These are phyloP conservation scores for Aratinga solstitialis DNA, from an alignment of 2,797 vertebrate species.

Conservation along the genomic window DNA sequence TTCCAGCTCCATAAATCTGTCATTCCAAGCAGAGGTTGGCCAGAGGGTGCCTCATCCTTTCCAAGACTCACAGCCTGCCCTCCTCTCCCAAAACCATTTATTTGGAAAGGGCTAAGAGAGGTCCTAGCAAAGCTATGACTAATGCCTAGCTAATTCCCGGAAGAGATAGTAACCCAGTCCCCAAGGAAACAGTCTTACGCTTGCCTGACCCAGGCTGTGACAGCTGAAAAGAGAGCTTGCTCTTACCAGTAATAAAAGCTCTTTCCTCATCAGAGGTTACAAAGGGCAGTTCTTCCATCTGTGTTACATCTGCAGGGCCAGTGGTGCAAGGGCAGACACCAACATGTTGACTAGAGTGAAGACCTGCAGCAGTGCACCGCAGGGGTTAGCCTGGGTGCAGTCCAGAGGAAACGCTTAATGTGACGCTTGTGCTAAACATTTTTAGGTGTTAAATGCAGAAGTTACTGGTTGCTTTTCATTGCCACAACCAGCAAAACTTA, in stretches of 20 bases:
- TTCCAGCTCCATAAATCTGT: not conserved
- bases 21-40: not conserved
- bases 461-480: not conserved
- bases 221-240: not conserved
- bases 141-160: constrained; percentile 22
- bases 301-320: not conserved
- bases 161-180: not conserved
- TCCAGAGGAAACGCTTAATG: not conserved
- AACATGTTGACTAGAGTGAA: rapidly evolving
- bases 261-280: not conserved
- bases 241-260: not conserved
- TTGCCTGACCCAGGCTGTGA: not conserved
- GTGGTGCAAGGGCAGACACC: not conserved
- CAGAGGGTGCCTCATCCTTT: not conserved
- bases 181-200: not conserved
- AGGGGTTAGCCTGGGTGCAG: not conserved
- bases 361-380: not conserved
- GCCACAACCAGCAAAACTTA: not conserved
- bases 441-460: not conserved
- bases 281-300: not conserved
- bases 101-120: not conserved
- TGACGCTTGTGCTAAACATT: not conserved
- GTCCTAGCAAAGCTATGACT: constrained; percentile 21
- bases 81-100: not conserved
- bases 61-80: not conserved